A percentile compares a stretch with the other conserved stretches of the same genome.
Conservation (phyloP, 2,797 vertebrate genomes). For the Huso huso region DNA sequence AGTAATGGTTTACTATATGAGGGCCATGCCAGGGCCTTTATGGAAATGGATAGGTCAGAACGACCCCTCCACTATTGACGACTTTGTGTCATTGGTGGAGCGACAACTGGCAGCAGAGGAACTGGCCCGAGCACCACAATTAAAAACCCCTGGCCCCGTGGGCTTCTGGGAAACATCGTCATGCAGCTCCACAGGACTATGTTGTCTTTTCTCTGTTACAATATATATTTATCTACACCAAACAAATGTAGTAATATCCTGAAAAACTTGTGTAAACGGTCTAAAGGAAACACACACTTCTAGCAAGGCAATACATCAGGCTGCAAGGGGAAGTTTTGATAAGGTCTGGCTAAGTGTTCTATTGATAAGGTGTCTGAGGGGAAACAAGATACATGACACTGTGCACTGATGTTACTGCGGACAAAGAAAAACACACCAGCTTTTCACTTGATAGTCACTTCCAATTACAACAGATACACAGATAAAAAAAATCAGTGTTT, state of each 20-base stretch:
- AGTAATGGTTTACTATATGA: no score
- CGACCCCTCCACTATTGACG: no score
- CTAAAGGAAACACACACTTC: background rate
- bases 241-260: constrained; percentile 35
- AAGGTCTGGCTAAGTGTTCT: constrained; percentile 2
- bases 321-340: background rate
- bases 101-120: no score
- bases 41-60: no score
- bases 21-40: no score
- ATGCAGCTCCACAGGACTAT: no score
- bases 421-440: background rate
- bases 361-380: constrained; percentile 11
- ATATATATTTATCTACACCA: constrained; percentile 13
- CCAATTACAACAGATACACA: background rate
- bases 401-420: constrained; percentile 6
- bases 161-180: no score
- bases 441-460: constrained; percentile 1
- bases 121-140: no score
- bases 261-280: constrained; percentile 10
- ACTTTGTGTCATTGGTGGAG: no score
- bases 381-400: background rate
- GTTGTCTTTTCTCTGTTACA: no score
- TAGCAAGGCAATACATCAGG: background rate
- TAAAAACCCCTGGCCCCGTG: no score
- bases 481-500: background rate